Evolutionary conservation across 2,113 vertebrate genomes (phyloP), one percentile per base, ranked within the genome.

Genomic region (Symphodus melops): DNA sequence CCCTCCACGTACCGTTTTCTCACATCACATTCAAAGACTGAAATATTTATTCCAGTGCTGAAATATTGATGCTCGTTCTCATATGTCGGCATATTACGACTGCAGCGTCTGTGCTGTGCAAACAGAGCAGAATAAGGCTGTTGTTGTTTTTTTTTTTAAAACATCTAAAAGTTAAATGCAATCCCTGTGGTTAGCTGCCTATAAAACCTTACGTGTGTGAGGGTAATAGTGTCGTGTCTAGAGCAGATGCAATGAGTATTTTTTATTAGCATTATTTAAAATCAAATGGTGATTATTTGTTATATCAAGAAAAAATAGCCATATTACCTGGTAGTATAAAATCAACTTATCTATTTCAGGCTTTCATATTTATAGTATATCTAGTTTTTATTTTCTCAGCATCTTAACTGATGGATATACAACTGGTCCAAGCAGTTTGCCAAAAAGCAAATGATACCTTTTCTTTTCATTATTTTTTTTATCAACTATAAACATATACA

Each of bases 41-140:
- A 92, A 93, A 92, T 92, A 93, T 93, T 93, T 79, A 93, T 92
- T 59, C 70, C 44, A 39, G 16, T 2, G 68, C 54, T 93, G 52
- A 91, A 93, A 93, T 92, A 93, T 93, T 93, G 36, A 93, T 89
- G 59, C 54, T 42, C 1, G 9, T 54, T n/a, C 68, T 88, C 60
- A 12, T 65, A 60, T 82, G 62, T 37, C 71, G 48, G 51, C 9
- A 10, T 3, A 42, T 65, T 55, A 81, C 39, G 4, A 69, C 59
- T 77, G 51, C 12, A 25, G 41, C 46, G 54, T 39, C 64, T 41
- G 39, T 6, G 1, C 42, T 39, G 4, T 10, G 61, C 20, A 78
- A 81, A 49, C 61, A 82, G 57, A 56, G 41, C 44, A 49, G 56
- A 66, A 48, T 77, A 59, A 57, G 14, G 75, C 39, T 48, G n/a